Base-by-base conservation (phyloP, 2,797 vertebrate genomes). In the Rhadinocentrus ornatus region DNA sequence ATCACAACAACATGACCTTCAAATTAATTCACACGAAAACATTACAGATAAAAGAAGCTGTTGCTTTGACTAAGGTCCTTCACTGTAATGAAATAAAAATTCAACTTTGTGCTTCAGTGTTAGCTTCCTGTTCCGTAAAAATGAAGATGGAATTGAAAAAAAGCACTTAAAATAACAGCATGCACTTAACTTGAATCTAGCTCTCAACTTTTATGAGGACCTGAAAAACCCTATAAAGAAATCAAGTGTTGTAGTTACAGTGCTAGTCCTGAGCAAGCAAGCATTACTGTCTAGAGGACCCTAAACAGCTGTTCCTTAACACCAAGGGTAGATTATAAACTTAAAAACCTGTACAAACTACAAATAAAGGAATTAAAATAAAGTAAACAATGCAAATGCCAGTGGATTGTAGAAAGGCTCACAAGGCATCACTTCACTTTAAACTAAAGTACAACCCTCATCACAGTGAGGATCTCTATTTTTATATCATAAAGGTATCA, bases 221-320 rank as follows among this genome's bases (percentile, higher is more conserved):
- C 71, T 78, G 35, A 79, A 71, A 37, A 82, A 69, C 60, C 27
- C 65, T 50, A 70, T 48, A 44, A 80, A 84, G 66, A 86, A 71
- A 83, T 77, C n/a, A 83, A 66, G 50, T 56, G 58, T 75, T 75
- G 80, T 46, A 82, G 52, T 81, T 70, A 54, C 71, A 67, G 41
- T 37, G 62, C 71, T 78, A 57, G 68, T 80, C 71, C 62, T 79
- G 58, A 89, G 78, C 66, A 61, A 87, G 80, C 65, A 68, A 85
- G 37, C 64, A 69, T 32, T 78, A 50, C 67, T 84, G 71, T 86
- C 66, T 83, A 31, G 62, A 86, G 75, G 75, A 75, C 59, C 44
- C 48, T 61, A 78, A 82, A 84, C 82, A 87, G 77, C 83, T 86
- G 83, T 68, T 87, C 26, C 58, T n/a, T 27, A 82, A 68, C 66